Base-by-base conservation (phyloP, 2,113 vertebrate genomes). In the Dendrocopos noguchii region DNA sequence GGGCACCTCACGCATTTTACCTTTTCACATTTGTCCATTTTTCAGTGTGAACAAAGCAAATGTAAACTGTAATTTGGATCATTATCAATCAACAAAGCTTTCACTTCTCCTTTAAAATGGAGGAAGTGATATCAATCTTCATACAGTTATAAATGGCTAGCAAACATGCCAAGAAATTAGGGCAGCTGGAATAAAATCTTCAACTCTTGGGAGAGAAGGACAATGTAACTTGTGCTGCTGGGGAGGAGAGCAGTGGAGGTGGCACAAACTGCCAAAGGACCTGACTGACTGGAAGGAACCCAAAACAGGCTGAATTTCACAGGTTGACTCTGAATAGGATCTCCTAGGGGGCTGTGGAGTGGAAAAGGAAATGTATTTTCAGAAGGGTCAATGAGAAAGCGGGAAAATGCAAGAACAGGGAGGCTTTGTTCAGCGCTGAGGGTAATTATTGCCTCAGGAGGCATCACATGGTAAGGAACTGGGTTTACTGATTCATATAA, bases 241-340 rank as follows among this genome's bases (percentile, higher is more conserved):
- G 17, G 59, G 20, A 59, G 34, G 46, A 84, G 39, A 1, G 1
- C 3, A 0, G 24, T 0, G 0, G 8, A 3, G 10, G 1, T 53
- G 15, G 34, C 52, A 88, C 10, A 50, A 66, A 59, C 21, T 44
- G 17, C 44, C n/a, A 20, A 18, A 68, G 44, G 22, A 67, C 12
- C 13, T 64, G 31, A 24, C 50, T 34, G 46, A 5, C 29, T 77
- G 22, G 6, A 63, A 77, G 42, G 6, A 31, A 27, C 22, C 10
- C 7, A 31, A 67, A 31, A 1, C 2, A 0, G 0, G 2, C 0
- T 80, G 31, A 31, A 46, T 29, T 73, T 39, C 31, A 14, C 8
- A 18, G 19, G 9, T 7, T 75, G 55, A 15, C 20, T 82, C 33
- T 9, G 4, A 56, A 55, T 0, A 0, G 29, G 25, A 33, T 44